phyloP scores from a whole-genome alignment of 2,888 invertebrate genomes.

The Rotaria magnacalcarata region DNA sequence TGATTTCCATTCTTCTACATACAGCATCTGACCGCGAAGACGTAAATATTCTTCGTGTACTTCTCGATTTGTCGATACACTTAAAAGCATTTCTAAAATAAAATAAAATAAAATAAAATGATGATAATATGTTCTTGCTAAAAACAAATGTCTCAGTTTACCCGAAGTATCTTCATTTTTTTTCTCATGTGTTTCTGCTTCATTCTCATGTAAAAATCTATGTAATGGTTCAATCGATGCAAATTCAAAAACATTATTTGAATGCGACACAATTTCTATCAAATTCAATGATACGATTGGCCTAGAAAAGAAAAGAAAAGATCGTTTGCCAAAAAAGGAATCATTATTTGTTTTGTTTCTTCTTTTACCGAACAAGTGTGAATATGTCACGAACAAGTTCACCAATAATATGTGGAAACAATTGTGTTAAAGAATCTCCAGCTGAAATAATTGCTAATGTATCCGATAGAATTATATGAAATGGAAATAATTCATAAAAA shows the following conservation, averaged over 20 bases:
- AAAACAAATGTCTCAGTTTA: constrained; percentile 39
- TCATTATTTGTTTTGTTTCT: constrained; percentile 62
- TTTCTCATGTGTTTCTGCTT: not conserved
- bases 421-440: constrained; percentile 55
- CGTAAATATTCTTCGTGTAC: constrained; percentile 61
- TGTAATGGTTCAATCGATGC: constrained; percentile 43
- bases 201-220: not conserved
- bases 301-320: not conserved
- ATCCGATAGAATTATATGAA: constrained; percentile 89
- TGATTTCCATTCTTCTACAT: constrained; percentile 95
- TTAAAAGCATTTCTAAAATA: not conserved
- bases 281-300: constrained; percentile 6
- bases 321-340: not conserved
- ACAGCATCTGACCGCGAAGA: constrained; percentile 93
- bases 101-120: not conserved
- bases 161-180: not conserved
- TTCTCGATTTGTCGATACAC: not conserved
- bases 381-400: constrained; percentile 87
- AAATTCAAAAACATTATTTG: constrained; percentile 87
- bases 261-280: constrained; percentile 78
- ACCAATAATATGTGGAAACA: constrained; percentile 62
- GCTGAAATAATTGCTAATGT: constrained; percentile 56
- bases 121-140: not conserved
- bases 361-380: constrained; percentile 81
- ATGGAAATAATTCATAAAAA: constrained; percentile 91